These are phyloP conservation scores for Rhinichthys osculus DNA, from an alignment of 2,797 vertebrate genomes.

Conservation along the genomic window DNA sequence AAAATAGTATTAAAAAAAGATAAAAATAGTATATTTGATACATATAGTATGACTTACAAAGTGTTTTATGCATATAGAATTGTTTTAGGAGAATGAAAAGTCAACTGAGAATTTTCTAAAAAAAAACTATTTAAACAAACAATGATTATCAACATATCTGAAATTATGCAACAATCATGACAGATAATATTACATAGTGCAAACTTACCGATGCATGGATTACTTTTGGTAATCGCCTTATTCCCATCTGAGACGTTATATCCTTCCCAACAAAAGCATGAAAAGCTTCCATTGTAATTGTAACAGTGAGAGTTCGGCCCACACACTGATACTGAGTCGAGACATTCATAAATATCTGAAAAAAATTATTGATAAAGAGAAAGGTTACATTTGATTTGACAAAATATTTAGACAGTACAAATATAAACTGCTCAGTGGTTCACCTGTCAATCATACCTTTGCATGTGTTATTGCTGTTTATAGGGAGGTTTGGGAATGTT, in stretches of 20 bases:
- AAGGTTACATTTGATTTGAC: no score
- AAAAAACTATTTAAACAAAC: not conserved
- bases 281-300: conserved; percentile 15
- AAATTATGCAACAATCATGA: not conserved
- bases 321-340: conserved; percentile 18
- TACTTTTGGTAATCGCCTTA: not conserved
- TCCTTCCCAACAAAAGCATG: conserved; percentile 10
- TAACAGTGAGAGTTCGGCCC: not conserved
- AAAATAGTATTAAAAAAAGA: not conserved
- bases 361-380: not conserved
- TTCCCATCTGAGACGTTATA: not conserved
- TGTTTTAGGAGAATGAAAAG: not conserved
- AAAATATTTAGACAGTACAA: not conserved
- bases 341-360: conserved; percentile 39
- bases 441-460: no score
- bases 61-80: not conserved
- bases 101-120: not conserved
- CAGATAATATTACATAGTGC: not conserved
- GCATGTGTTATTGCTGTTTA: no score
- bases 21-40: not conserved
- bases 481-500: no score
- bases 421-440: not conserved
- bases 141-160: not conserved
- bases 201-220: conserved; percentile 16
- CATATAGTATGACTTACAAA: not conserved